Percentiles rank a stretch among this genome's conserved stretches.
Conservation (phyloP, 2,113 vertebrate genomes). For the Caretta caretta region DNA sequence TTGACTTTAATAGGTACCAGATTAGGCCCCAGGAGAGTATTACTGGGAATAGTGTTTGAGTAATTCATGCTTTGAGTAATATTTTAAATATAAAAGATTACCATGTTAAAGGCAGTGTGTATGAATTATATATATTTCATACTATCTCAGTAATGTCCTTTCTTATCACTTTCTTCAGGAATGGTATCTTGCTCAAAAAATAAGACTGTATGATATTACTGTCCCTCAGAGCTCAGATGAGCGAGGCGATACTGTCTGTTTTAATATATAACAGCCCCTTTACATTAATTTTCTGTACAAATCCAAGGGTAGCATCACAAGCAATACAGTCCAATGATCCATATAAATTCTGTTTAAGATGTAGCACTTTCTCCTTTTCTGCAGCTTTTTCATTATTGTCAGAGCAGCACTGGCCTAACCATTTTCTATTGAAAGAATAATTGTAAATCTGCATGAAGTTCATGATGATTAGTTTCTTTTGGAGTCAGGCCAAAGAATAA, state of each 20-base stretch:
- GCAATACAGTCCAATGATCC: neutral
- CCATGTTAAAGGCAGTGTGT: slow-evolving; percentile 32
- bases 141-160: slow-evolving; percentile 29
- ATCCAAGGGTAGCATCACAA: neutral
- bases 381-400: slow-evolving; percentile 49
- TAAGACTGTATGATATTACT: slow-evolving; percentile 33
- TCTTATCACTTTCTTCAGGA: slow-evolving; percentile 45
- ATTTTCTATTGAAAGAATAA: slow-evolving; percentile 69
- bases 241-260: neutral
- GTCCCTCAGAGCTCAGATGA: slow-evolving; percentile 26
- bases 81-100: slow-evolving; percentile 61
- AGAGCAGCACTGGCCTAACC: slow-evolving; percentile 56
- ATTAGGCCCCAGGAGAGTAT: neutral
- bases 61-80: slow-evolving; percentile 51
- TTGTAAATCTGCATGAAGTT: slow-evolving; percentile 82
- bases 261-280: neutral
- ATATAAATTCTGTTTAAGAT: neutral
- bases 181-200: slow-evolving; percentile 63
- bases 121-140: slow-evolving; percentile 41
- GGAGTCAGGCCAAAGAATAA: slow-evolving; percentile 77
- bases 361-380: slow-evolving; percentile 15
- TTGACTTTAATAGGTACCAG: neutral
- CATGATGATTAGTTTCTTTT: slow-evolving; percentile 81
- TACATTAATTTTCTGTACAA: neutral
- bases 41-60: slow-evolving; percentile 36